A percentile compares a stretch with the other conserved stretches of the same genome.
These are phyloP conservation scores for Salvelinus alpinus DNA, from an alignment of 2,113 vertebrate species.

Conservation along the genomic window DNA sequence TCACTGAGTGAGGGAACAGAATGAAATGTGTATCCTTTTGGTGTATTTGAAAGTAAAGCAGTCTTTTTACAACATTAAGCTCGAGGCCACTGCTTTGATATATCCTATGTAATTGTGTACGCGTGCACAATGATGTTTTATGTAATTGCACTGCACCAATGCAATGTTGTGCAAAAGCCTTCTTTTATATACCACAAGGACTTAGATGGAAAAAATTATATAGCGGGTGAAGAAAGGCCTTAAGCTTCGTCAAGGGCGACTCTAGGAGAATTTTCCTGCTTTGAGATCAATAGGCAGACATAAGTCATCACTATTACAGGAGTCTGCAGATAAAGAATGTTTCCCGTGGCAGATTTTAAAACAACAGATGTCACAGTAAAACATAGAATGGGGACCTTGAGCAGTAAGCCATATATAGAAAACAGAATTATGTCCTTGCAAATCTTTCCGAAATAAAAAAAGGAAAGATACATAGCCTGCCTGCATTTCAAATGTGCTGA, in stretches of 20 bases:
- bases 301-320: slow-evolving; percentile 16
- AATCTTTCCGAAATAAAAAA: slow-evolving; percentile 43
- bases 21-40: neutral
- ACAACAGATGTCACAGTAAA: slow-evolving; percentile 3
- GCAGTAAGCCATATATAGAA: slow-evolving; percentile 39
- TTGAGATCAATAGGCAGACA: slow-evolving; percentile 33
- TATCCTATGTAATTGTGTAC: no score
- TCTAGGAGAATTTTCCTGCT: slow-evolving; percentile 27
- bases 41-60: neutral
- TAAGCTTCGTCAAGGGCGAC: slow-evolving; percentile 16
- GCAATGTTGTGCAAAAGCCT: neutral
- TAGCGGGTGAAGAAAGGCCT: slow-evolving; percentile 22
- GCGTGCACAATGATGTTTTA: no score
- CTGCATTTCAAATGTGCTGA: slow-evolving; percentile 36
- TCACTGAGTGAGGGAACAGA: neutral
- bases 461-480: slow-evolving; percentile 13
- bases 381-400: slow-evolving; percentile 24
- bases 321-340: slow-evolving; percentile 20
- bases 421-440: slow-evolving; percentile 52
- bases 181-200: neutral
- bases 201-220: slow-evolving; percentile 5
- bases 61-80: neutral
- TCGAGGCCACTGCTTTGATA: no score
- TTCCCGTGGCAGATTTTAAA: slow-evolving; percentile 26
- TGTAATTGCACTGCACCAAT: no score